phyloP scores from a whole-genome alignment of 2,797 vertebrate genomes.

The Oreonectes daqikongensis region DNA sequence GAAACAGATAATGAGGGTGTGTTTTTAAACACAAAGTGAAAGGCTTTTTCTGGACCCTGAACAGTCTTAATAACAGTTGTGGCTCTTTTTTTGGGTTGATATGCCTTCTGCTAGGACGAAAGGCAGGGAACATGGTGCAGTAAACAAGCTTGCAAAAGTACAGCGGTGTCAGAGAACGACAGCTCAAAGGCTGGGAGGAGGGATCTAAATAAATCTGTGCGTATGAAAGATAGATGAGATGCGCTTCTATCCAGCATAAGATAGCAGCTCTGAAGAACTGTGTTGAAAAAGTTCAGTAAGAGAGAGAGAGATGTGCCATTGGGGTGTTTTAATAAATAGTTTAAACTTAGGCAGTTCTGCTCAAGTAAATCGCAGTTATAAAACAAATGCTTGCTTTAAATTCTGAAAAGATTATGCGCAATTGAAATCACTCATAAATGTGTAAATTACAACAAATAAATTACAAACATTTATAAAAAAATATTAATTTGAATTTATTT shows the following conservation, averaged over 20 bases:
- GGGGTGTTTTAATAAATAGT: not conserved
- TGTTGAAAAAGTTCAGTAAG: slow-evolving; percentile 53
- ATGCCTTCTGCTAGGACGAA: not conserved
- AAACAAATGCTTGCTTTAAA: not conserved
- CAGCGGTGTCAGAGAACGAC: slow-evolving; percentile 44
- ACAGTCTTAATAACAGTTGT: slow-evolving; percentile 5
- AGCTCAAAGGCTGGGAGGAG: not conserved
- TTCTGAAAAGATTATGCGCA: not conserved
- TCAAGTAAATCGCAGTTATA: not conserved
- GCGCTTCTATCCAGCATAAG: slow-evolving; percentile 32
- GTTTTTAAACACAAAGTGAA: not conserved
- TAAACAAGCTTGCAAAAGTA: slow-evolving; percentile 53
- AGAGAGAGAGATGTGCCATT: slow-evolving; percentile 8
- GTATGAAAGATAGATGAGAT: slow-evolving; percentile 57
- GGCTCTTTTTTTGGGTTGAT: not conserved
- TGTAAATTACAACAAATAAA: not conserved
- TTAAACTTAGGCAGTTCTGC: not conserved
- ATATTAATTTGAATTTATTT: too few relatives aligned
- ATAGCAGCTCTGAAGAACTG: slow-evolving; percentile 12
- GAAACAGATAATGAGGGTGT: not conserved
- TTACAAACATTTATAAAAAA: too few relatives aligned
- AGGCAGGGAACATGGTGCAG: slow-evolving; percentile 39
- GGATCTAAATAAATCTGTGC: slow-evolving; percentile 14
- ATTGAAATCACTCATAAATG: too few relatives aligned
- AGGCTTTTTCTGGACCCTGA: not conserved